Conservation (phyloP, 2,797 vertebrate species). For the Botia kubotai region DNA sequence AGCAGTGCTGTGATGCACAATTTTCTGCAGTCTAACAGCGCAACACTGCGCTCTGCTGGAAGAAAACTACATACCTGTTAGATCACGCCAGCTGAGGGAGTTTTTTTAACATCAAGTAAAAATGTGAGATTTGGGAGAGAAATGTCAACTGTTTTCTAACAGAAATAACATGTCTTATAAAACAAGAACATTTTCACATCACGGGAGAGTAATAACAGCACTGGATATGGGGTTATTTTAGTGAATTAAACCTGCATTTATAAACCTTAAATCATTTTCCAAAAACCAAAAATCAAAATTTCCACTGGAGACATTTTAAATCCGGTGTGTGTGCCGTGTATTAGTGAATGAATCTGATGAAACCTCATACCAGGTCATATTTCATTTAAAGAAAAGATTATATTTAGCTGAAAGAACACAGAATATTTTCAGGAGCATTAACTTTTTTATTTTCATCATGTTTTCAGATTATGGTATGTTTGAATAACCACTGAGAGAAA, state of each 20-base stretch:
- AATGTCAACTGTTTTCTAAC: not conserved
- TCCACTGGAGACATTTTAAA: too few species aligned
- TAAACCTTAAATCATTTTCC: too few species aligned
- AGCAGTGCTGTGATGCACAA: not conserved
- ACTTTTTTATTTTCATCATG: too few species aligned
- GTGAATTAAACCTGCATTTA: not conserved
- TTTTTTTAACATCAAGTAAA: not conserved
- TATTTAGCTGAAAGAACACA: too few species aligned
- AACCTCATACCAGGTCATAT: too few species aligned
- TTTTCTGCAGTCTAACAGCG: slow-evolving; percentile 3
- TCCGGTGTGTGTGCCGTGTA: too few species aligned
- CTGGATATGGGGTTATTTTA: not conserved
- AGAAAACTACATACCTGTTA: not conserved
- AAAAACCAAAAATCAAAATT: too few species aligned
- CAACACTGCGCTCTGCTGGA: slow-evolving; percentile 60
- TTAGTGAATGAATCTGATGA: too few species aligned
- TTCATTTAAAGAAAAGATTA: too few species aligned
- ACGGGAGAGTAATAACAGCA: not conserved
- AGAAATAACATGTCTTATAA: not conserved
- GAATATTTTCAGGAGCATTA: too few species aligned
- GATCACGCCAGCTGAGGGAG: not conserved
- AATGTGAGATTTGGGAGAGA: not conserved
- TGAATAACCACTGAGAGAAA: too few species aligned
- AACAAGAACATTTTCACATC: not conserved
- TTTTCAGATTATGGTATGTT: too few species aligned